These are phyloP conservation scores for Tigriopus japonicus DNA, from an alignment of 1,140 invertebrate genomes.

Conservation along the genomic window DNA sequence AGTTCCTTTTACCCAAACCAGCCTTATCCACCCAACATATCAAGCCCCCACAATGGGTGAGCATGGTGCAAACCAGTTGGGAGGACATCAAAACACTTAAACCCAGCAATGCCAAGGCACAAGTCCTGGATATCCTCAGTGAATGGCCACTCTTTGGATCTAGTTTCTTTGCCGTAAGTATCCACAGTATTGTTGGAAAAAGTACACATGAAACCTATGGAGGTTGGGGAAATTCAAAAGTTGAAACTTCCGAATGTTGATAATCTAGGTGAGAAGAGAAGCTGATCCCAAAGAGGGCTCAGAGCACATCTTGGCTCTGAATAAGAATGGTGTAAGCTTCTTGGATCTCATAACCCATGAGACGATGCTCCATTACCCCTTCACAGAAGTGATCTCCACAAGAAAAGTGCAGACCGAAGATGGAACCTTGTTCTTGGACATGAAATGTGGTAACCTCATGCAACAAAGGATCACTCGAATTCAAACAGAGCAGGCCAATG, in stretches of 20 bases:
- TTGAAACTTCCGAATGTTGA: background rate
- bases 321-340: conserved; percentile 80
- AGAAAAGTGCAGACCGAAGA: conserved; percentile 78
- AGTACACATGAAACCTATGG: too few relatives aligned
- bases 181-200: background rate
- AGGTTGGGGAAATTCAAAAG: too few relatives aligned
- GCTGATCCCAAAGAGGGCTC: background rate
- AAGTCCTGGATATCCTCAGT: conserved; percentile 51
- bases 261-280: background rate
- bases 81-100: conserved; percentile 34
- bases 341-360: conserved; percentile 75
- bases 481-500: conserved; percentile 89
- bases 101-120: conserved; percentile 37
- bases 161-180: conserved; percentile 81
- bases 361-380: conserved; percentile 20
- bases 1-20: conserved; percentile 75
- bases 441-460: conserved; percentile 91
- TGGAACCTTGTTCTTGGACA: conserved; percentile 78
- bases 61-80: conserved; percentile 68
- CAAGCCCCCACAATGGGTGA: conserved; percentile 68
- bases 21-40: conserved; percentile 62
- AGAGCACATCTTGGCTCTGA: conserved; percentile 74
- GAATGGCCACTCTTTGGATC: conserved; percentile 92
- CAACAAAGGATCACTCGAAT: conserved; percentile 83
- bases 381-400: conserved; percentile 54